Conservation (phyloP, 1,140 invertebrate species). For the Conopomorpha cramerella region DNA sequence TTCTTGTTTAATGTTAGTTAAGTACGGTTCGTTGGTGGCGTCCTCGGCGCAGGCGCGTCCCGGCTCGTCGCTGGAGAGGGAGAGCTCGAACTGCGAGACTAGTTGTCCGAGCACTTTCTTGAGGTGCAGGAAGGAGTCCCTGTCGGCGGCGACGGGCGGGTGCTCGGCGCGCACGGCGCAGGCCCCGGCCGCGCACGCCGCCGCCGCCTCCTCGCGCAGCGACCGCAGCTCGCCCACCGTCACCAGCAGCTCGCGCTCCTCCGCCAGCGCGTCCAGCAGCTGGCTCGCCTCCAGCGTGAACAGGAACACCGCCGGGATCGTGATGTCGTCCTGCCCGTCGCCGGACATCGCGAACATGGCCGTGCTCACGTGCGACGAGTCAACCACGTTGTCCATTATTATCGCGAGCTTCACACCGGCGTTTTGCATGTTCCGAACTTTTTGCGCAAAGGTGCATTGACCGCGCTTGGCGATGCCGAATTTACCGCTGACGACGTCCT, state of each 20-base stretch:
- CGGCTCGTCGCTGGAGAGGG: slow-evolving; percentile 20
- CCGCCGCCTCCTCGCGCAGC: slow-evolving; percentile 20
- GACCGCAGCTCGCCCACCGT: slow-evolving; percentile 57
- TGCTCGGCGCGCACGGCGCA: slow-evolving; percentile 25
- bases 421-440: slow-evolving; percentile 83
- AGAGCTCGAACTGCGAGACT: slow-evolving; percentile 38
- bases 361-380: slow-evolving; percentile 71
- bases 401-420: slow-evolving; percentile 86
- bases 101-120: slow-evolving; percentile 38
- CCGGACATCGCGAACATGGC: slow-evolving; percentile 96
- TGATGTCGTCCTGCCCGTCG: slow-evolving; percentile 85
- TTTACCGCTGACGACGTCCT: slow-evolving; percentile 67
- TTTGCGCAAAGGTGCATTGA: slow-evolving; percentile 95
- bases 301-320: slow-evolving; percentile 90
- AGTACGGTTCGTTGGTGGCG: no score
- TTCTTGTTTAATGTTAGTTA: no score
- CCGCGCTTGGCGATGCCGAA: slow-evolving; percentile 87
- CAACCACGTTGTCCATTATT: slow-evolving; percentile 84
- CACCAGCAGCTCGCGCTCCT: slow-evolving; percentile 54
- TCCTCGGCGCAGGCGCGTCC: slow-evolving; percentile 4
- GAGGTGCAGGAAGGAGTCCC: slow-evolving; percentile 36
- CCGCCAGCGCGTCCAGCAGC: slow-evolving; percentile 63
- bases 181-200: slow-evolving; percentile 18
- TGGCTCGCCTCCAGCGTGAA: slow-evolving; percentile 77
- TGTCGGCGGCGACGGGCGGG: slow-evolving; percentile 12